Base-by-base conservation (phyloP, 2,113 vertebrate species). In the Forbesichthys agassizii region DNA sequence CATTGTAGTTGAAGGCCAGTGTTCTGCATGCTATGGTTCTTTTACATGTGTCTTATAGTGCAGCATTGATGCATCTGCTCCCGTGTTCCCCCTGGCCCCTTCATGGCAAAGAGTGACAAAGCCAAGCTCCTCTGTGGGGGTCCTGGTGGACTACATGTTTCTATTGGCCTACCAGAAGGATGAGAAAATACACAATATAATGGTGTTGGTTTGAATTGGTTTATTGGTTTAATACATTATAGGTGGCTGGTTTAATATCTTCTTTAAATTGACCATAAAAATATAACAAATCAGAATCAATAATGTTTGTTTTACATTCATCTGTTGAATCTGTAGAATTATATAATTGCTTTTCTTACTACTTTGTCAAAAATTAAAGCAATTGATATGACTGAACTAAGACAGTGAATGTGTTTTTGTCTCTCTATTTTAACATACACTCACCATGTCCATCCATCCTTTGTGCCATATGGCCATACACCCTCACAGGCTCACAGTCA, bases 381-480 rank as follows among this genome's bases (percentile, higher is more conserved):
- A 42, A 42, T 42, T 42, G 36, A 42, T 42, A 42, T 42, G 36
- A 42, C 36, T 42, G 7, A 42, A 42, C 36, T 5, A 42, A 42
- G 36, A 5, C 7, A 42, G 7, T 42, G 36, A 7, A 42, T 42
- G 36, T 42, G 36, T 42, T 6, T 42, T 42, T 57, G 64, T n/a
- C 33, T 66, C 65, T 47, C n/a, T 57, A 12, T 47, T 33, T 42
- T 42, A 42, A 42, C 11, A 27, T 36, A 11, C 61, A 49, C 2
- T 42, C 52, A 46, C 18, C 62, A 47, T 55, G 7, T 13, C 53
- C 56, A 56, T 56, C 42, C 14, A 57, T 33, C 18, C 66, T 16
- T 11, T 33, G 8, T 20, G 33, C 52, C 36, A 55, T 66, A 36
- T 66, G 64, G 64, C 53, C 36, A 47, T 20, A 18, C 47, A 58